Evolutionary conservation across 2,888 invertebrate species (phyloP).

Genomic region (Buathra laborator): DNA sequence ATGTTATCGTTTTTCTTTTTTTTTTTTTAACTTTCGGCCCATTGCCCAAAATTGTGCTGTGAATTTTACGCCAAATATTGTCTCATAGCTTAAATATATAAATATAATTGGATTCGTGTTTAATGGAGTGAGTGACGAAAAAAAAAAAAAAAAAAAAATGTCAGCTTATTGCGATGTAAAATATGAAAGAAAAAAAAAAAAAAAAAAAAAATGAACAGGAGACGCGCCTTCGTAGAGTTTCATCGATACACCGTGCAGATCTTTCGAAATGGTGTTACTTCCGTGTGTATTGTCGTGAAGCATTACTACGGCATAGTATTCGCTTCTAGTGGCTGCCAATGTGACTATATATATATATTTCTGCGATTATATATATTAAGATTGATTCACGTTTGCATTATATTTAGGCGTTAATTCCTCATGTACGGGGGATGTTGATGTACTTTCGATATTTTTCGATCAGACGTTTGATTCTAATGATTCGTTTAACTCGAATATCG

Average conservation of each 20-base stretch:
- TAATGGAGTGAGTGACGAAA: conserved; percentile 16
- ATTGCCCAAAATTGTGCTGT: conserved; percentile 66
- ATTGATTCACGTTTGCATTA: conserved; percentile 57
- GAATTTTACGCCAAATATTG: conserved; percentile 39
- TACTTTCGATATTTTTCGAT: too few relatives aligned
- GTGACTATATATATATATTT: conserved; percentile 44
- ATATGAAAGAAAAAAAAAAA: neutral
- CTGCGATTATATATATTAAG: conserved; percentile 35
- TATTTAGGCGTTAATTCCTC: conserved; percentile 22
- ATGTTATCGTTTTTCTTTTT: conserved; percentile 28
- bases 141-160: neutral
- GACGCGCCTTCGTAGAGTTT: neutral
- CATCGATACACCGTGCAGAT: conserved; percentile 19
- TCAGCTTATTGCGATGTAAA: conserved; percentile 9
- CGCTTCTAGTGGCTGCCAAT: conserved; percentile 68
- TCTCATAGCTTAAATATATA: conserved; percentile 21
- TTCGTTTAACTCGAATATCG: too few relatives aligned
- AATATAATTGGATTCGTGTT: neutral
- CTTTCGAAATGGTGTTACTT: conserved; percentile 13
- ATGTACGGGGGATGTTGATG: too few relatives aligned
- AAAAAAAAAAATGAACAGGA: neutral
- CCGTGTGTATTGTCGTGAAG: conserved; percentile 40
- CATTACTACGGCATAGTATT: conserved; percentile 42
- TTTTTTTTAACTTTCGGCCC: conserved; percentile 57
- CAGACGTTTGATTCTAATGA: too few relatives aligned